A percentile compares a stretch with the other conserved stretches of the same genome.
phyloP scores from a whole-genome alignment of 2,888 invertebrate species.

The Pterobdella sp. region DNA sequence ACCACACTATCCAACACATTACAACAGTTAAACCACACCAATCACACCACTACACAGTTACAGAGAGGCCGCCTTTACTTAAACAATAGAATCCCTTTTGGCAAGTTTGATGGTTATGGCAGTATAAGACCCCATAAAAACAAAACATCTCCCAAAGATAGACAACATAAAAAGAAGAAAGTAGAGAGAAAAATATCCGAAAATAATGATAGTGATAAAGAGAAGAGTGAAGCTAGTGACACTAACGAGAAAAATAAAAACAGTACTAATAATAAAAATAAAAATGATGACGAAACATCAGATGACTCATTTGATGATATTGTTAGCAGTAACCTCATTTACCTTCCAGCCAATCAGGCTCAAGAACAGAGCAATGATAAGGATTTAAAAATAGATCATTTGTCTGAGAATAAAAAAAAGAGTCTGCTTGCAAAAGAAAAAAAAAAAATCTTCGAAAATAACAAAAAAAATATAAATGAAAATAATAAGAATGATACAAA shows the following conservation, averaged over 20 bases:
- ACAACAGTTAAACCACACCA: too few species aligned
- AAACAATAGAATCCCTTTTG: conserved; percentile 18
- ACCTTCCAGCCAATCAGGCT: background rate
- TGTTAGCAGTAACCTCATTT: background rate
- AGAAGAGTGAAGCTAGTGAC: background rate
- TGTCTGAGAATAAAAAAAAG: too few species aligned
- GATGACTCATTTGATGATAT: conserved; percentile 34
- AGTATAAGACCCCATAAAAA: background rate
- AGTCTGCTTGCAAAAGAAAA: too few species aligned
- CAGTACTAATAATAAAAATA: background rate
- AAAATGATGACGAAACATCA: conserved; percentile 40
- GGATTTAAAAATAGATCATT: too few species aligned
- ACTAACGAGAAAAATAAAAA: background rate
- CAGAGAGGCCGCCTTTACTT: conserved; percentile 1
- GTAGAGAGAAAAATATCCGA: background rate
- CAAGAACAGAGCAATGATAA: too few species aligned
- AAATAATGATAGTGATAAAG: background rate
- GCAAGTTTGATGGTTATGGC: conserved; percentile 15
- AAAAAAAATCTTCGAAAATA: too few species aligned
- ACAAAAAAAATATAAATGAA: too few species aligned
- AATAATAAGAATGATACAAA: too few species aligned
- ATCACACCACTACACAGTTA: background rate
- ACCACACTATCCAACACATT: too few species aligned
- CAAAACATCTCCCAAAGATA: background rate
- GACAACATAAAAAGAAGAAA: background rate